Base-by-base conservation (phyloP, 2,888 invertebrate species). In the Lottia gigantea region DNA sequence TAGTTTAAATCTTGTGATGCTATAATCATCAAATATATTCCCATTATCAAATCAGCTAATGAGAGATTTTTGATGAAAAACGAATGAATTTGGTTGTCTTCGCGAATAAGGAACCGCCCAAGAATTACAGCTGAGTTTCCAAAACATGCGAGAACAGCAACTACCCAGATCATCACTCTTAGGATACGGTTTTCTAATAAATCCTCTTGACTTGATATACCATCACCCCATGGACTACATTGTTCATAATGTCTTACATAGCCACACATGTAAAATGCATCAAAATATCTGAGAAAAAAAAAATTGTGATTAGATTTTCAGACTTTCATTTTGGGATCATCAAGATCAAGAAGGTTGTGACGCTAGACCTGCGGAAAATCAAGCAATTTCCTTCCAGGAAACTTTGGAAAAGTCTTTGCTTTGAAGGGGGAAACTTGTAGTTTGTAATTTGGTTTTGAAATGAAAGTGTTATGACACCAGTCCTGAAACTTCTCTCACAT, bases 41-140 rank as follows among this genome's bases (percentile, higher is more conserved):
- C 92, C 92, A 92, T 92, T 47, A 92, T 86, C 8, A 92, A 88
- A 82, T 92, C 92, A 31, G 92, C 91, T 68, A 91, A 87, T 0
- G 92, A 91, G 78, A 92, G 88, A 81, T 92, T 92, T 77, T 91
- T 90, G 74, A 92, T 89, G 85, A 92, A 92, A 25, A 92, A 88
- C 0, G 92, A 80, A 67, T 79, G 79, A 45, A 75, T 76, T 46
- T 76, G 77, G 62, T 78, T 78, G 71, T 77, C 76, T 63, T 80
- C 81, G 14, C 72, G 70, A 62, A 78, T 91, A 75, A 92, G 91
- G 31, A 91, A 91, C 3, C 90, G 90, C 11, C 78, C 78, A 14
- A 79, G 69, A 25, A 80, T 66, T n/a, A 83, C 92, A 26, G 91
- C 83, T 14, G 91, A 73, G 83, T 92, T 92, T 16, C 92, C 92